Evolutionary conservation across 2,113 vertebrate species (phyloP).

Genomic region (Antechinus stuartii): DNA sequence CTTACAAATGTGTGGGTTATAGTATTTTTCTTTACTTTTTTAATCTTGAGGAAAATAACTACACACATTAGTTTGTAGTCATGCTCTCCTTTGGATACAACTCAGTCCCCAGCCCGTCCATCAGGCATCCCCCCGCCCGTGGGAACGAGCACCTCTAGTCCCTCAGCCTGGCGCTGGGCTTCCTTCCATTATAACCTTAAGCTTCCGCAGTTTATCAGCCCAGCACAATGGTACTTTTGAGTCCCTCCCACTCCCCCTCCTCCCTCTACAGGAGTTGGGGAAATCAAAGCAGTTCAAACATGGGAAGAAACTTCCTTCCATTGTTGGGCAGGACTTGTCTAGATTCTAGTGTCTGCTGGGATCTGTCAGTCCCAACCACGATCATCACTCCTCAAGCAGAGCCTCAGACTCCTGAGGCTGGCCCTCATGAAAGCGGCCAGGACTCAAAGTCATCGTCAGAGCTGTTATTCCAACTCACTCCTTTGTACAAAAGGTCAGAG

Average conservation of each 20-base stretch:
- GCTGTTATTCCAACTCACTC: not conserved
- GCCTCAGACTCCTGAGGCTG: not conserved
- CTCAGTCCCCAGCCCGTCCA: not conserved
- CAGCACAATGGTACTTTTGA: slow-evolving; percentile 82
- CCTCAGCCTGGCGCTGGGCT: slow-evolving; percentile 57
- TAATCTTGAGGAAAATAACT: not conserved
- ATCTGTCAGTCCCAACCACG: not conserved
- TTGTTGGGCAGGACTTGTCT: slow-evolving; percentile 69
- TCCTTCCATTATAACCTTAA: slow-evolving; percentile 84
- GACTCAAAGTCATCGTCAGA: not conserved
- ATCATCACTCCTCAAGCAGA: not conserved
- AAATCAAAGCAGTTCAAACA: slow-evolving; percentile 63
- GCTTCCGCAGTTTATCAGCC: slow-evolving; percentile 85
- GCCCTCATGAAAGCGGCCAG: not conserved
- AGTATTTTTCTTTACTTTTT: not conserved
- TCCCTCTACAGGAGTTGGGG: slow-evolving; percentile 62
- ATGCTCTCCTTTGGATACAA: not conserved
- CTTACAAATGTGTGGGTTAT: not conserved
- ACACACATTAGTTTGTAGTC: not conserved
- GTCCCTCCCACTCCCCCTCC: slow-evolving; percentile 63
- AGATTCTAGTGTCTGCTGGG: slow-evolving; percentile 15
- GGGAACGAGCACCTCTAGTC: slow-evolving; percentile 78
- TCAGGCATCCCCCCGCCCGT: slow-evolving; percentile 70
- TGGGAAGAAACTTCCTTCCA: slow-evolving; percentile 81
- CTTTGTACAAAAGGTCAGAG: not conserved